A percentile compares a stretch with the other conserved stretches of the same genome.
Evolutionary conservation across 2,797 vertebrate species (phyloP).

Genomic region (Sebastes steindachneri): DNA sequence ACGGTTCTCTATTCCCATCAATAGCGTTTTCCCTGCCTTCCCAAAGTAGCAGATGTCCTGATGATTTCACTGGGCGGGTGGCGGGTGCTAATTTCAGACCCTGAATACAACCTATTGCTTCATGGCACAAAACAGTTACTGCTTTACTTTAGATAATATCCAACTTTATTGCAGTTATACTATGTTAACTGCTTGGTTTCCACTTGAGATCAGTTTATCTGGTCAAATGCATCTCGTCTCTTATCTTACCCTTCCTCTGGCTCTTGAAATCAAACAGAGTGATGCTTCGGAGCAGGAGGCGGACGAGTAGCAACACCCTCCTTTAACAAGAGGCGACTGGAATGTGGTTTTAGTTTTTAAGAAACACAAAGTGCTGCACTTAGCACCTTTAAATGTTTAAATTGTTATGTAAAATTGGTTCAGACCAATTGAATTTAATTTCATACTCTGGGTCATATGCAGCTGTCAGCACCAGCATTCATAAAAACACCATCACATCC

Average conservation of each 20-base stretch:
- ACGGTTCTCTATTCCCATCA: too few species aligned
- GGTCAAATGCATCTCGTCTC: neutral
- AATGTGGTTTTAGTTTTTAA: neutral
- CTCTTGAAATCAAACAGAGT: neutral
- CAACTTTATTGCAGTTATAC: neutral
- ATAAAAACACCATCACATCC: slow-evolving; percentile 27
- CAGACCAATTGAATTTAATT: slow-evolving; percentile 1
- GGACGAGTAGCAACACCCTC: neutral
- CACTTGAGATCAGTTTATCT: neutral
- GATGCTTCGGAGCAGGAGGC: neutral
- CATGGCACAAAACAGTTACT: neutral
- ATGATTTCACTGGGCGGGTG: too few species aligned
- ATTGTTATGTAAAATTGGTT: slow-evolving; percentile 19
- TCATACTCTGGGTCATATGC: slow-evolving; percentile 8
- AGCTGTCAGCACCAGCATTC: slow-evolving; percentile 39
- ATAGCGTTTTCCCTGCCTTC: too few species aligned
- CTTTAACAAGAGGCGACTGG: neutral
- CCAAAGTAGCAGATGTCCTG: too few species aligned
- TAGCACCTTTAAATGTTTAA: neutral
- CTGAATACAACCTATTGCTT: neutral
- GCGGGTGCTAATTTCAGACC: too few species aligned
- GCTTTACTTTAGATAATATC: neutral
- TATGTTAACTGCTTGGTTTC: neutral
- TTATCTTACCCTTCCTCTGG: neutral
- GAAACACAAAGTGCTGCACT: slow-evolving; percentile 24